Evolutionary conservation across 2,888 invertebrate genomes (phyloP).

Genomic region (Ectropis crepuscularia): DNA sequence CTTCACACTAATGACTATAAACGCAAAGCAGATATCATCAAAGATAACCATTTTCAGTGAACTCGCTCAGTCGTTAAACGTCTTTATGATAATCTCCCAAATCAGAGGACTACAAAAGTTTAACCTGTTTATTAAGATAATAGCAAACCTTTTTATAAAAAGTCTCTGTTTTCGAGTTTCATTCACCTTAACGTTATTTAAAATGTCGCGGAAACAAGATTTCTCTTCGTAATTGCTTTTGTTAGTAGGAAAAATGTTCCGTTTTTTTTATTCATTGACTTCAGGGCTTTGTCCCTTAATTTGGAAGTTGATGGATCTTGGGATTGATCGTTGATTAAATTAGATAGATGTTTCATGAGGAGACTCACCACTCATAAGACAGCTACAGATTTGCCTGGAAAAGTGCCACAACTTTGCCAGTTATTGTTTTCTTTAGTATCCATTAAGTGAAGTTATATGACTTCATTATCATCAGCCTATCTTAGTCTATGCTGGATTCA

Average conservation of each 20-base stretch:
- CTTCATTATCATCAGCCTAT: too few relatives aligned
- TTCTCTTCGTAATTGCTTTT: conserved; percentile 28
- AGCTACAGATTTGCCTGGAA: too few relatives aligned
- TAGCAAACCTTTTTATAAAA: conserved; percentile 23
- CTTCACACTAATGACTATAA: too few relatives aligned
- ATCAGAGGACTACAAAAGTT: conserved; percentile 15
- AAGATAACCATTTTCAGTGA: neutral
- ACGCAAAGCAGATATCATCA: too few relatives aligned
- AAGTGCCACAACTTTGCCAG: too few relatives aligned
- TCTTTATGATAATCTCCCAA: conserved; percentile 3
- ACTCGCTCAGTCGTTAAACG: neutral
- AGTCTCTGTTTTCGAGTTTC: conserved; percentile 23
- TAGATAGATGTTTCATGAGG: too few relatives aligned
- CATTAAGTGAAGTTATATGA: too few relatives aligned
- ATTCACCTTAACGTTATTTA: conserved; percentile 24
- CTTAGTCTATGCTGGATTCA: too few relatives aligned
- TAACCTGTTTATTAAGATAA: conserved; percentile 28
- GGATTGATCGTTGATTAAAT: neutral
- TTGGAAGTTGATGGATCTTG: conserved; percentile 3
- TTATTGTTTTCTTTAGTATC: too few relatives aligned
- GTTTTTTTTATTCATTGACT: conserved; percentile 21
- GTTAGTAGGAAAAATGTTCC: conserved; percentile 22
- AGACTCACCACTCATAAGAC: too few relatives aligned
- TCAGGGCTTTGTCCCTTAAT: neutral
- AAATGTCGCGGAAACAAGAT: conserved; percentile 23